Percentiles rank a stretch among this genome's conserved stretches.
Evolutionary conservation across 2,888 invertebrate species (phyloP).

Genomic region (Noctua fimbriata): DNA sequence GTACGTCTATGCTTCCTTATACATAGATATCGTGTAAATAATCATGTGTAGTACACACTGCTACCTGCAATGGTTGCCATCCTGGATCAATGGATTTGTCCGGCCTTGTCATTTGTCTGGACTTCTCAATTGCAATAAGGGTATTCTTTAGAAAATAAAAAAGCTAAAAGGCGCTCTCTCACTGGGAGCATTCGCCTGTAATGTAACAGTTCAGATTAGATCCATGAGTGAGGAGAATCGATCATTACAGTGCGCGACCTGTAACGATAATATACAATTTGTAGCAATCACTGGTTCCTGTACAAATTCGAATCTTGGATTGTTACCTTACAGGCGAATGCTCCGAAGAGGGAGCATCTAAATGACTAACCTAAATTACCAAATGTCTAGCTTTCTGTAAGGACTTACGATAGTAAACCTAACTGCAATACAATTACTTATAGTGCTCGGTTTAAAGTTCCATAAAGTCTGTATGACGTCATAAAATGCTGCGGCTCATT

Average conservation of each 20-base stretch:
- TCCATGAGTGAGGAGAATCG: background rate
- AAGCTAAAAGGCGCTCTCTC: background rate
- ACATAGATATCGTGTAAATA: constrained; percentile 16
- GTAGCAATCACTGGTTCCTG: background rate
- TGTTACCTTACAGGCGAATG: background rate
- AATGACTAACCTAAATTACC: background rate
- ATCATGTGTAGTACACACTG: constrained; percentile 4
- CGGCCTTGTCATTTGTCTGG: background rate
- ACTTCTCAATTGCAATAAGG: background rate
- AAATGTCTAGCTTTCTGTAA: background rate
- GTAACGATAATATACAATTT: background rate
- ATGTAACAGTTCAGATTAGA: background rate
- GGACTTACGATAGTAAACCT: background rate
- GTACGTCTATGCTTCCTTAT: constrained; percentile 13
- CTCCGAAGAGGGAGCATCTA: background rate
- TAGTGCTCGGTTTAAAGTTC: constrained; percentile 6
- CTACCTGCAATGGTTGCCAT: background rate
- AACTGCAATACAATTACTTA: constrained; percentile 8
- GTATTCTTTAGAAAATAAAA: background rate
- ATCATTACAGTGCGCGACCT: background rate
- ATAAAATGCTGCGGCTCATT: background rate
- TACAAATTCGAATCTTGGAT: background rate
- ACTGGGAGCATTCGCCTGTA: background rate
- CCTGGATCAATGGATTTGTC: background rate
- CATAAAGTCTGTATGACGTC: constrained; percentile 17